Percentiles rank a stretch among this genome's conserved stretches.
phyloP scores from a whole-genome alignment of 2,113 vertebrate genomes.

The Prinia subflava region DNA sequence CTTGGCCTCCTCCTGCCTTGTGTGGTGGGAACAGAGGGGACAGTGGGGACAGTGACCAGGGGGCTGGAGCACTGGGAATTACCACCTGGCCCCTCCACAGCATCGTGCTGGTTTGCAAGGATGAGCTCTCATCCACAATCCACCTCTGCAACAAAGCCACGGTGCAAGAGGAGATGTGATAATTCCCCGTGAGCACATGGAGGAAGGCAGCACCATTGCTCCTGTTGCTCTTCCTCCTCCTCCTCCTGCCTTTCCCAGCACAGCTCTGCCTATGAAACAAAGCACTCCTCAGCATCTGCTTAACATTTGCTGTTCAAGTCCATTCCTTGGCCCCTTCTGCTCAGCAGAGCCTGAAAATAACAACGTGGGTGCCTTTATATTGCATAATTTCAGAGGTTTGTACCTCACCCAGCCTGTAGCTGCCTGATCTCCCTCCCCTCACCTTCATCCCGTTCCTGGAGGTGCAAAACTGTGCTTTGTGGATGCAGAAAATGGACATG shows the following conservation, averaged over 20 bases:
- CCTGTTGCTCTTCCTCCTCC: not conserved
- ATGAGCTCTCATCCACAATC: not conserved
- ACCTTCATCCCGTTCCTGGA: rapidly evolving
- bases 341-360: not conserved
- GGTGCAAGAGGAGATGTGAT: rapidly evolving
- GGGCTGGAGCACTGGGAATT: not conserved
- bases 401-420: not conserved
- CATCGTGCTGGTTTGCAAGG: rapidly evolving
- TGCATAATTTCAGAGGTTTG: not conserved
- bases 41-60: not conserved
- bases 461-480: not conserved
- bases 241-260: not conserved
- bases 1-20: not conserved
- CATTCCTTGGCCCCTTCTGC: not conserved
- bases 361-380: not conserved
- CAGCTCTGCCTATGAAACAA: not conserved
- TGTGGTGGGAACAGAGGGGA: rapidly evolving
- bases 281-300: not conserved
- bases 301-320: not conserved
- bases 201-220: not conserved
- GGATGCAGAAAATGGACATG: rapidly evolving
- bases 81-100: rapidly evolving
- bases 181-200: rapidly evolving
- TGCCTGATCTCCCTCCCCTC: not conserved
- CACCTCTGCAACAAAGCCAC: not conserved